Percentiles rank a stretch among this genome's conserved stretches.
Evolutionary conservation across 2,888 invertebrate species (phyloP).

Genomic region (Melanophora roralis): DNA sequence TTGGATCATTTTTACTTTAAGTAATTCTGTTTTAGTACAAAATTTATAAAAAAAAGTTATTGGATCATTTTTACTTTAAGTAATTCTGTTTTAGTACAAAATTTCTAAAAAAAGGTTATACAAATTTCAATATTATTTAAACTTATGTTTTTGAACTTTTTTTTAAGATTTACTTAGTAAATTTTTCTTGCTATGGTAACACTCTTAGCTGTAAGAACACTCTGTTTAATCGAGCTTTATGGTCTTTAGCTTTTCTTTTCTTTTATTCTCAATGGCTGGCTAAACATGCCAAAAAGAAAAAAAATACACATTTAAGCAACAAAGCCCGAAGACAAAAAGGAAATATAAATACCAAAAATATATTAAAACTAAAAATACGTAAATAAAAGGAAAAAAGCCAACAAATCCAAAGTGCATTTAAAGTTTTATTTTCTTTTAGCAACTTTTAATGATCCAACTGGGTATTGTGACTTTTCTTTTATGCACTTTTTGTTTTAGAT

Average conservation of each 20-base stretch:
- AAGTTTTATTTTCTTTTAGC: conserved; percentile 58
- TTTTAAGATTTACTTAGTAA: conserved; percentile 30
- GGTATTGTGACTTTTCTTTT: conserved; percentile 54
- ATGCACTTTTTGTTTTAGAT: conserved; percentile 4
- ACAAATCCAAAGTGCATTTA: conserved; percentile 67
- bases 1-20: too few species aligned
- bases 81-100: too few species aligned
- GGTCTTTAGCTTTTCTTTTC: conserved; percentile 15
- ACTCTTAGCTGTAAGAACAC: not conserved
- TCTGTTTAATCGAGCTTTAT: conserved; percentile 50
- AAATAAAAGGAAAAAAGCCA: conserved; percentile 60
- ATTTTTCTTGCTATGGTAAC: too few species aligned
- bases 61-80: too few species aligned
- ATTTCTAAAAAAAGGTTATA: too few species aligned
- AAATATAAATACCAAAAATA: conserved; percentile 8
- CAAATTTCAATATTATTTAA: too few species aligned
- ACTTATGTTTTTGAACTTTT: too few species aligned
- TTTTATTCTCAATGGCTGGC: conserved; percentile 22
- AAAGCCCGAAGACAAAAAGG: not conserved
- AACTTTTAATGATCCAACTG: conserved; percentile 65
- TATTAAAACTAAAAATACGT: conserved; percentile 22
- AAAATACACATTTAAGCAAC: conserved; percentile 12
- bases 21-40: too few species aligned
- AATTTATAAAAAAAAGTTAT: too few species aligned
- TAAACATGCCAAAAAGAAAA: too few species aligned